These are phyloP conservation scores for Mellivora capensis DNA, from an alignment of 2,113 vertebrate genomes.

Conservation along the genomic window DNA sequence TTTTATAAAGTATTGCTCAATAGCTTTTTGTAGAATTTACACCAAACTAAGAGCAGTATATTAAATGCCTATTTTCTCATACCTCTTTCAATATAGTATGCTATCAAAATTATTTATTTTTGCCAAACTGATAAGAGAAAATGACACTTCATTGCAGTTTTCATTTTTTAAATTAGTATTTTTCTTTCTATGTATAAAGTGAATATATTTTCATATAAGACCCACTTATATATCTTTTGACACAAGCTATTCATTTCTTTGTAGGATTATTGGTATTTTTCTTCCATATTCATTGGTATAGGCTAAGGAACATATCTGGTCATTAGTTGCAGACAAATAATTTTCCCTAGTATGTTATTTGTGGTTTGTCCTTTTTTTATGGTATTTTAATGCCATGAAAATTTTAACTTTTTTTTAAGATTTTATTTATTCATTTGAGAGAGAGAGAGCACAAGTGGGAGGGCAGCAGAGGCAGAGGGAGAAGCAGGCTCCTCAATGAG, in stretches of 20 bases:
- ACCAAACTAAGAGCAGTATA: not conserved
- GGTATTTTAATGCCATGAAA: not conserved
- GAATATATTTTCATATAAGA: not conserved
- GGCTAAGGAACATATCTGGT: not conserved
- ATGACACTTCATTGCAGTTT: not conserved
- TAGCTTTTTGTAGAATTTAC: not conserved
- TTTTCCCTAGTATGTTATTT: not conserved
- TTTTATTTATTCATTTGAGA: too few relatives aligned
- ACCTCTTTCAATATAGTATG: not conserved
- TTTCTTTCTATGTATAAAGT: not conserved
- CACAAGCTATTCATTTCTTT: not conserved
- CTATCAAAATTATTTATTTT: not conserved
- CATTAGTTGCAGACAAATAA: not conserved
- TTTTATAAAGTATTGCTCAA: not conserved
- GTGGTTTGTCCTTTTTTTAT: not conserved
- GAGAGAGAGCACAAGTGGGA: too few relatives aligned
- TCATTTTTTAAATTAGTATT: conserved; percentile 20
- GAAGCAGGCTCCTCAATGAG: too few relatives aligned
- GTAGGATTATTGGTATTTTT: not conserved
- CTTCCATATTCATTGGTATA: not conserved
- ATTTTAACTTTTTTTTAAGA: not conserved
- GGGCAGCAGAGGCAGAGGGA: too few relatives aligned
- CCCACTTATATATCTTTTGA: not conserved
- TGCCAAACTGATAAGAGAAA: not conserved
- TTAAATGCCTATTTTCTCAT: not conserved